These are phyloP conservation scores for Sweltsa coloradensis DNA, from an alignment of 1,140 invertebrate genomes.

Conservation along the genomic window DNA sequence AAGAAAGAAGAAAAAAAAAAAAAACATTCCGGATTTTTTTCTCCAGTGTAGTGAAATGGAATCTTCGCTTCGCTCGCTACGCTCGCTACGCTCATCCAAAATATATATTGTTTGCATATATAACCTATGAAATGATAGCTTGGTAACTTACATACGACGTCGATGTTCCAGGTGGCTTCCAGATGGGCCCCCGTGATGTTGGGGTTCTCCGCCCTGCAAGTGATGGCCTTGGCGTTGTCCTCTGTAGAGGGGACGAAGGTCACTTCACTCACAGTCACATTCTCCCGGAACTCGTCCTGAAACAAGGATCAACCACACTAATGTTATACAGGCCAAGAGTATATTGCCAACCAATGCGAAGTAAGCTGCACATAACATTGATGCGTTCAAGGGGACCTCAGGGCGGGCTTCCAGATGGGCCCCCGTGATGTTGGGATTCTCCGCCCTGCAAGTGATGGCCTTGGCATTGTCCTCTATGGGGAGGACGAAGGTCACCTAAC, in stretches of 20 bases:
- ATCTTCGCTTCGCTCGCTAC: no score
- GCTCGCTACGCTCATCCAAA: no score
- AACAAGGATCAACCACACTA: constrained; percentile 21
- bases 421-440: constrained; percentile 74
- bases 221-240: constrained; percentile 70
- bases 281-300: constrained; percentile 68
- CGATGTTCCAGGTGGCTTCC: constrained; percentile 72
- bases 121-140: no score
- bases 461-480: constrained; percentile 67
- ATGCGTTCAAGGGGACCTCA: not conserved
- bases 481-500: constrained; percentile 64
- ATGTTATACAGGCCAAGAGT: constrained; percentile 9
- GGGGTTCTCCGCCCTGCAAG: constrained; percentile 80
- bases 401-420: constrained; percentile 65
- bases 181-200: constrained; percentile 65
- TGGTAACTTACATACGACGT: constrained; percentile 73
- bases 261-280: constrained; percentile 70
- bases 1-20: no score
- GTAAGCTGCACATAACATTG: not conserved
- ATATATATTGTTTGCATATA: no score
- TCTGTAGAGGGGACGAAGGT: constrained; percentile 58
- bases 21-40: no score
- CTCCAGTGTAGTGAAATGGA: no score
- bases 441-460: constrained; percentile 70
- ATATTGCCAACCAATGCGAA: not conserved